Evolutionary conservation across 2,113 vertebrate genomes (phyloP), one percentile per base, ranked within the genome.

Genomic region (Polypterus bichir): DNA sequence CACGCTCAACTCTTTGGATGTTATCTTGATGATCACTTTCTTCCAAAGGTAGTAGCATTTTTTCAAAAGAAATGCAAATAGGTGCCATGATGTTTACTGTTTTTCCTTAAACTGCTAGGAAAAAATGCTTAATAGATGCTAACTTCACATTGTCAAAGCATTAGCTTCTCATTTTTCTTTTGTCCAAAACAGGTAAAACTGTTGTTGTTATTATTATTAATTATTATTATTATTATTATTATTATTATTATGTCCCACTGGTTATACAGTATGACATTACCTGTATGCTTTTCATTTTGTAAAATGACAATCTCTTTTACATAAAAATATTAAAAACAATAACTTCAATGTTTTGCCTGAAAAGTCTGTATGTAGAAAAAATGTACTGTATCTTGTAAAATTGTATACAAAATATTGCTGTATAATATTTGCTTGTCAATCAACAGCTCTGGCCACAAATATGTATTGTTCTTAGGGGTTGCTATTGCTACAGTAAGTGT

Each of bases 341-440:
- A 76, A 68, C 79, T 77, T 79, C 79, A 76, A 73, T 65, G 76
- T 68, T 59, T 73, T 79, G 75, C 80, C 76, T 79, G 79, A 82
- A 78, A 80, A 78, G 81, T 87, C 76, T 76, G 76, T 88, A 70
- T 85, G 79, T 80, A 81, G 49, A 55, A n/a, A 47, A 48, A 75
- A 82, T 75, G 78, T 66, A 74, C 78, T 82, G 80, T 84, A 84
- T 83, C 81, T 80, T 85, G 82, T 86, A 86, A 66, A 88, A 79
- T 80, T 60, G 76, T 87, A 69, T 82, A 91, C 77, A 81, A 85
- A 88, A 73, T 77, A 76, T 76, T 84, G 83, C 83, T 91, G 88
- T 92, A 84, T 83, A 86, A 85, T 88, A 89, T 78, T 82, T 89
- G 88, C 88, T 91, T 91, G 84, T 92, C 87, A 89, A 85, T 88